Conservation (phyloP, 2,797 vertebrate genomes). For the Sarcophilus harrisii region DNA sequence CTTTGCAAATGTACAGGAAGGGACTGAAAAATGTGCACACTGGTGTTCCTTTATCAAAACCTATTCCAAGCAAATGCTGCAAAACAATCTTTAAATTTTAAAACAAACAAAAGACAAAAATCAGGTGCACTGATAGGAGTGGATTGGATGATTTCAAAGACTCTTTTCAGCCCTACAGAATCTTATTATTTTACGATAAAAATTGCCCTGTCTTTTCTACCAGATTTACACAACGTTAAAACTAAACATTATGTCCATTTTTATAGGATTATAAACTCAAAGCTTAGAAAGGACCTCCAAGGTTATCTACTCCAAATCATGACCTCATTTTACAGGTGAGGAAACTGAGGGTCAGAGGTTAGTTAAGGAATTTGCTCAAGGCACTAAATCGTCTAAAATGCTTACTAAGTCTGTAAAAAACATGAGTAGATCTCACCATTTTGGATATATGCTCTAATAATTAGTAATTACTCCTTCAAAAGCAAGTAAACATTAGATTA, state of each 20-base stretch:
- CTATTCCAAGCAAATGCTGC: not conserved
- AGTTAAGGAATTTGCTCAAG: not conserved
- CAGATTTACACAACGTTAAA: not conserved
- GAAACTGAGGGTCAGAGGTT: not conserved
- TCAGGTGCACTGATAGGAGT: not conserved
- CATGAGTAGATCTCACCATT: not conserved
- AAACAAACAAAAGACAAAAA: not conserved
- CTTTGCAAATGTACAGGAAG: not conserved
- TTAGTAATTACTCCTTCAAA: not conserved
- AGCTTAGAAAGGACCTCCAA: not conserved
- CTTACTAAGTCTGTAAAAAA: conserved; percentile 39
- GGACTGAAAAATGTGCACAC: not conserved
- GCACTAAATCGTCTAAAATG: conserved; percentile 19
- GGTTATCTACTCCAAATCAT: not conserved
- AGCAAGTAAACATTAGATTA: not conserved
- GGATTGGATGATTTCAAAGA: not conserved
- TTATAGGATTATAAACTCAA: not conserved
- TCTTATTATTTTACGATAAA: not conserved
- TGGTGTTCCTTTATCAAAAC: not conserved
- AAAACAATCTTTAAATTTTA: not conserved
- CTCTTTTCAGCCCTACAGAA: not conserved
- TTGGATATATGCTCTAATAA: not conserved
- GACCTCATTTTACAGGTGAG: conserved; percentile 15
- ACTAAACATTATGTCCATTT: not conserved
- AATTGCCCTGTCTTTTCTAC: not conserved